These are phyloP conservation scores for Bubo scandiacus DNA, from an alignment of 2,113 vertebrate genomes.

Conservation along the genomic window DNA sequence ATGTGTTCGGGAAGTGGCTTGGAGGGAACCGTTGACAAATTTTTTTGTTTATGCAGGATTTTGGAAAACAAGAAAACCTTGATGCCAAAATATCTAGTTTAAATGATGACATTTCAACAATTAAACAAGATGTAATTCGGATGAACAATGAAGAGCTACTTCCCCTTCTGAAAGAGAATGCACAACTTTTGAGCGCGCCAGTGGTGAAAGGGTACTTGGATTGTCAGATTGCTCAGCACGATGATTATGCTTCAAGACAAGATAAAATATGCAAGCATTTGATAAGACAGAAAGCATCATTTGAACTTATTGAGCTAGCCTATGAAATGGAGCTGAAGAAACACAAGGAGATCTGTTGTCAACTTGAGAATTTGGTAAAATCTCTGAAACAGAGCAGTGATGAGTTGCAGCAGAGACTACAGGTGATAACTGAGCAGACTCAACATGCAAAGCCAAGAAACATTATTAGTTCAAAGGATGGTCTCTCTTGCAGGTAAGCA, in stretches of 20 bases:
- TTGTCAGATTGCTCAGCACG: conserved; percentile 82
- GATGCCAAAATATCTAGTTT: conserved; percentile 73
- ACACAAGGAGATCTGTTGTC: conserved; percentile 65
- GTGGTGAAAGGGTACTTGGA: conserved; percentile 83
- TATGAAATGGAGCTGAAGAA: conserved; percentile 83
- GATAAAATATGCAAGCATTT: conserved; percentile 82
- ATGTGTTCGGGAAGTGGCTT: not conserved
- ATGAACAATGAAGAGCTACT: conserved; percentile 78
- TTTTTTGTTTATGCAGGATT: conserved; percentile 64
- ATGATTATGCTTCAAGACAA: conserved; percentile 80
- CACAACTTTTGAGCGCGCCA: conserved; percentile 78
- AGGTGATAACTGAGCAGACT: conserved; percentile 72
- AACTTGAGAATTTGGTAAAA: conserved; percentile 72
- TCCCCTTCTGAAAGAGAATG: conserved; percentile 78
- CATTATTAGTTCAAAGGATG: conserved; percentile 79
- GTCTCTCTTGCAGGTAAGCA: conserved; percentile 79
- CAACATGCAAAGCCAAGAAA: conserved; percentile 66
- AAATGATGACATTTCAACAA: conserved; percentile 74
- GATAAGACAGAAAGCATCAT: conserved; percentile 86
- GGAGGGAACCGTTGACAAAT: not conserved
- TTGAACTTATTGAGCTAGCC: conserved; percentile 85
- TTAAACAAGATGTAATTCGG: conserved; percentile 78
- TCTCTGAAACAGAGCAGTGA: conserved; percentile 68
- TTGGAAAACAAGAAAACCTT: conserved; percentile 60
- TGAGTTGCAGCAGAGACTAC: conserved; percentile 61